Conservation (phyloP, 2,113 vertebrate genomes). For the human region DNA sequence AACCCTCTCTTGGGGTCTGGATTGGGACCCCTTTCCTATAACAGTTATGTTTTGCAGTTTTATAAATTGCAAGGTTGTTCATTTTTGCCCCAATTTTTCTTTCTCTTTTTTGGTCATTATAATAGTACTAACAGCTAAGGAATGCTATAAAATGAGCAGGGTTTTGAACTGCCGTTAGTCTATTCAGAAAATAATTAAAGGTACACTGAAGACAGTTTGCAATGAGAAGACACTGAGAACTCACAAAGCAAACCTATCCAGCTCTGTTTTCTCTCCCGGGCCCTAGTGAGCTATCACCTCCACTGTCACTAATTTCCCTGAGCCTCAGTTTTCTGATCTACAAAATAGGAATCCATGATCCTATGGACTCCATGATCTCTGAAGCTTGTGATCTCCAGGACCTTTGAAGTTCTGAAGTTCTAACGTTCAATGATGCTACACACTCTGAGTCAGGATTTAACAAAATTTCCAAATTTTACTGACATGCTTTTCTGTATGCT, state of each 20-base stretch:
- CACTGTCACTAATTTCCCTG: neutral
- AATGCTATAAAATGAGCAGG: neutral
- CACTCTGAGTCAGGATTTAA: neutral
- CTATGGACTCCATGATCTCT: neutral
- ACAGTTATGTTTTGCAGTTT: neutral
- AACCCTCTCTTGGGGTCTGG: too few species aligned
- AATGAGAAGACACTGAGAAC: neutral
- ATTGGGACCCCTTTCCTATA: too few species aligned
- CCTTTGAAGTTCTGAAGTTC: constrained; percentile 36
- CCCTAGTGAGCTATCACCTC: neutral
- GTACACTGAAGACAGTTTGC: neutral
- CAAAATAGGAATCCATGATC: neutral
- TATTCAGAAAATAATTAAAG: constrained; percentile 41
- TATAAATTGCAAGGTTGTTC: neutral
- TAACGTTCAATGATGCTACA: neutral
- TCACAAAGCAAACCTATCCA: neutral
- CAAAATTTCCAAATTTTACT: neutral
- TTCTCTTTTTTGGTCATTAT: neutral
- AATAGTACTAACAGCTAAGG: neutral
- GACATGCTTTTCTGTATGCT: neutral
- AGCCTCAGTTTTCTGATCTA: neutral
- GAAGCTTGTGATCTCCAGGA: neutral
- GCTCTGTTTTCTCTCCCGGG: neutral
- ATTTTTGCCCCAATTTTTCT: neutral
- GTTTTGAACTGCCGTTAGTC: constrained; percentile 25